Conservation (phyloP, 2,113 vertebrate genomes). For the Cyanistes caeruleus region DNA sequence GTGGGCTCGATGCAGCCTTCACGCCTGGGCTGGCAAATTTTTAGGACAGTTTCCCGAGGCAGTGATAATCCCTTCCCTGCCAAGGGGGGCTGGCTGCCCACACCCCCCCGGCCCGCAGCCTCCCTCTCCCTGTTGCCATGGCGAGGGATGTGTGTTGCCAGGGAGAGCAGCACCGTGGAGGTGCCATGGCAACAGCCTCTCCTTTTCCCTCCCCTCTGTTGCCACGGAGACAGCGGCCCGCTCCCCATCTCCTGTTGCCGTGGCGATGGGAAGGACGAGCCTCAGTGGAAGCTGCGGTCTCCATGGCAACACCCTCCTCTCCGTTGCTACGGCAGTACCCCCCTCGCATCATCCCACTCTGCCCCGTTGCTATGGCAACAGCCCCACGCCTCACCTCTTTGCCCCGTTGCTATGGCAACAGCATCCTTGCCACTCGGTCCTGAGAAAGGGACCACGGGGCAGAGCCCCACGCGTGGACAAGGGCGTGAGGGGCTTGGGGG, state of each 20-base stretch:
- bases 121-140: conserved; percentile 73
- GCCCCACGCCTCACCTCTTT: not conserved
- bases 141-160: conserved; percentile 75
- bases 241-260: conserved; percentile 42
- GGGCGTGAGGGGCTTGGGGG: not conserved
- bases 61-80: not conserved
- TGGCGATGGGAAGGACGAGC: conserved; percentile 5
- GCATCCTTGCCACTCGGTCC: not conserved
- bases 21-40: conserved; percentile 46
- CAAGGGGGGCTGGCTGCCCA: conserved; percentile 51
- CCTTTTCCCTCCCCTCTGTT: not conserved
- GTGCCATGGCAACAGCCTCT: conserved; percentile 57
- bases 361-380: conserved; percentile 66
- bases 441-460: rapidly evolving
- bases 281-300: not conserved
- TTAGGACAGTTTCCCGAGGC: conserved; percentile 31
- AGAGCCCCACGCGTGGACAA: not conserved
- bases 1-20: not conserved
- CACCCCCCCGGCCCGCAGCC: conserved; percentile 28
- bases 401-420: conserved; percentile 62
- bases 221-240: conserved; percentile 63
- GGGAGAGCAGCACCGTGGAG: conserved; percentile 69
- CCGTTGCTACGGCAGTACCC: conserved; percentile 43
- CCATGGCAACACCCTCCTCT: not conserved
- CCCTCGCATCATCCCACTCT: not conserved